These are phyloP conservation scores for Cabera pusaria DNA, from an alignment of 2,888 invertebrate genomes.

Conservation along the genomic window DNA sequence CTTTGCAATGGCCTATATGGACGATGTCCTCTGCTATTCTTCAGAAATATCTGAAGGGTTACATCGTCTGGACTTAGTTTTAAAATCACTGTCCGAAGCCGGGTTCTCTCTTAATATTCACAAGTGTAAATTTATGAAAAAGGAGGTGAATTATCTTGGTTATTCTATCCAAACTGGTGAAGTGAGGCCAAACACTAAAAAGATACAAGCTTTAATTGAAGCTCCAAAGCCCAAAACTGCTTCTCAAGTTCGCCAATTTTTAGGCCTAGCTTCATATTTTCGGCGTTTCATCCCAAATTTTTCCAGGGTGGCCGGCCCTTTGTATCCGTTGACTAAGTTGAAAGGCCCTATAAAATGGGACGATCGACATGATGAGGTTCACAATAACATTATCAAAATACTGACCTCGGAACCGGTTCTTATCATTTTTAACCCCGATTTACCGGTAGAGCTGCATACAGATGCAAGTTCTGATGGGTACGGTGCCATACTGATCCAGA, in stretches of 20 bases:
- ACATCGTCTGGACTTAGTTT: conserved; percentile 16
- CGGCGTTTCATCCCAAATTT: conserved; percentile 25
- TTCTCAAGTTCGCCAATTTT: conserved; percentile 29
- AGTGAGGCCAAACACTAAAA: conserved; percentile 30
- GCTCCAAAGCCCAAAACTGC: conserved; percentile 24
- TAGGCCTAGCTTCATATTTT: conserved; percentile 27
- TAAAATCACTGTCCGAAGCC: conserved; percentile 20
- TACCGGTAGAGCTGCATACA: conserved; percentile 27
- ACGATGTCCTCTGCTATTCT: conserved; percentile 27
- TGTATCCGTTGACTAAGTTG: conserved; percentile 35
- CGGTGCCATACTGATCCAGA: conserved; percentile 35
- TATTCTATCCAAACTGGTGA: conserved; percentile 22
- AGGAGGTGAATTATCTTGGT: conserved; percentile 30
- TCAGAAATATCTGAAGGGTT: too few species aligned
- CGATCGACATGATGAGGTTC: conserved; percentile 21
- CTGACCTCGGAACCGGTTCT: conserved; percentile 31
- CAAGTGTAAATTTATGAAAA: conserved; percentile 33
- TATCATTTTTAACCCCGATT: conserved; percentile 29
- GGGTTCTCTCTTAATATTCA: conserved; percentile 32
- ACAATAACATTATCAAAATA: conserved; percentile 14
- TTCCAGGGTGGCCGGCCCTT: conserved; percentile 24
- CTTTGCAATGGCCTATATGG: conserved; percentile 26
- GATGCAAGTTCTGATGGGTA: conserved; percentile 36
- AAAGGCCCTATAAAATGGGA: conserved; percentile 33
- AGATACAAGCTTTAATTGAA: conserved; percentile 29